Evolutionary conservation across 2,797 vertebrate species (phyloP), one percentile per base, ranked within the genome.

Genomic region (Pipistrellus pygmaeus): DNA sequence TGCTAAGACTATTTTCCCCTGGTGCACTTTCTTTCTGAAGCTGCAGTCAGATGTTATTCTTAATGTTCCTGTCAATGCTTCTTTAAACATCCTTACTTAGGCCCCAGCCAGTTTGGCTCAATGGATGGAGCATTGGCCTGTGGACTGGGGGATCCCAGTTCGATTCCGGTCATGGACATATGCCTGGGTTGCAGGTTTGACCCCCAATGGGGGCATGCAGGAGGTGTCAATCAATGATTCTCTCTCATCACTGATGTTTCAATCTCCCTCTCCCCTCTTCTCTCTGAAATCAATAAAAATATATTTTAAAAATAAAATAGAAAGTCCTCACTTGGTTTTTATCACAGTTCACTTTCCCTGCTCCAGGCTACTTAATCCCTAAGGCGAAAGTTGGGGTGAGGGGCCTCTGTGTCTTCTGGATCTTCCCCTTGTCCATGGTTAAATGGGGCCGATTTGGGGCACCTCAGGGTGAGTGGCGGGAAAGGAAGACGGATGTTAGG

Each of bases 21-120:
- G 77, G 30, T 60, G 94, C 73, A 88, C 30, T 91, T 94, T 93
- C 80, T 75, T 71, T 78, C 66, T 93, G 76, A 23, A 80, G 89
- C 76, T 95, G 14, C 83, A 89, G 93, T 91, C 60, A 86, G 71
- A 57, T 88, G 17, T 77, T 48, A 83, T 53, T 92, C 32, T 86
- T 85, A 78, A 62, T 48, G 46, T 80, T 60, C 69, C 23, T 88
- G 53, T 92, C 64, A 76, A 53, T 46, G 17, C 35, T 51, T 86
- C 77, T 78, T 91, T 90, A 84, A 91, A 55, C 53, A 55, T 55
- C 53, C 53, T 21, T 20, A 55, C 18, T 55, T 55, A 20, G 53
- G 53, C 53, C 53, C 53, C 21, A 53, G 53, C 53, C 21, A 0
- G 21, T 55, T 55, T 23, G 53, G 21, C 18, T 55, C 53, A 55